A percentile compares a stretch with the other conserved stretches of the same genome.
Conservation (phyloP, 2,888 invertebrate genomes). For the Protodeltote pygarga region DNA sequence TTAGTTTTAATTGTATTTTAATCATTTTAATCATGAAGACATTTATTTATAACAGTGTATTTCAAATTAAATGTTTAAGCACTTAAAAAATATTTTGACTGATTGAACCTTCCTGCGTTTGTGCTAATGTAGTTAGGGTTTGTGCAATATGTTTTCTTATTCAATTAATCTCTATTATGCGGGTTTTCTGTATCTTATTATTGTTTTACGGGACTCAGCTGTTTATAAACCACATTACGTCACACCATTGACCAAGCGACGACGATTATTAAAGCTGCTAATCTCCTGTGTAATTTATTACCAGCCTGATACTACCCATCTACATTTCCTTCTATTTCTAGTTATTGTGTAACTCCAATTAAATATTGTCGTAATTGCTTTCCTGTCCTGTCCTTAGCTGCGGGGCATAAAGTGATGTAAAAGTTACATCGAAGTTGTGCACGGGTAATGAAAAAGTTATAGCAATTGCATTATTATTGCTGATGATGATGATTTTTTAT, state of each 20-base stretch:
- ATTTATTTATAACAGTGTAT: too few relatives aligned
- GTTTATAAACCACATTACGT: conserved; percentile 16
- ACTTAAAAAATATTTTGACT: too few relatives aligned
- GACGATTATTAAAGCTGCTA: conserved; percentile 25
- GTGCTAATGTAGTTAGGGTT: too few relatives aligned
- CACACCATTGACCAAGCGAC: conserved; percentile 3
- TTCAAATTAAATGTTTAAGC: too few relatives aligned
- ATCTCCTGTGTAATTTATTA: conserved; percentile 38
- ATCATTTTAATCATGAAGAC: too few relatives aligned
- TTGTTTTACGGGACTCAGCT: too few relatives aligned
- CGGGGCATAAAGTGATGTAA: not conserved
- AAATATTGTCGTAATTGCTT: conserved; percentile 43
- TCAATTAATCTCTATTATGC: not conserved
- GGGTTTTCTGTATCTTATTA: conserved; percentile 13
- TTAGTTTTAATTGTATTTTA: too few relatives aligned
- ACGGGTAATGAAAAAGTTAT: not conserved
- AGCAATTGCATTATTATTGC: too few relatives aligned
- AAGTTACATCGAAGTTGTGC: not conserved
- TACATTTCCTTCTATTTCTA: conserved; percentile 43
- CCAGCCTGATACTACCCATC: conserved; percentile 33
- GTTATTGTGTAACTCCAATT: conserved; percentile 47
- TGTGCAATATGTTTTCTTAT: too few relatives aligned
- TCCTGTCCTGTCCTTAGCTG: conserved; percentile 14
- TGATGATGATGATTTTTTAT: too few relatives aligned
- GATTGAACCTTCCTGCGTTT: too few relatives aligned